These are phyloP conservation scores for Malurus cyaneus DNA, from an alignment of 2,113 vertebrate species.

Conservation along the genomic window DNA sequence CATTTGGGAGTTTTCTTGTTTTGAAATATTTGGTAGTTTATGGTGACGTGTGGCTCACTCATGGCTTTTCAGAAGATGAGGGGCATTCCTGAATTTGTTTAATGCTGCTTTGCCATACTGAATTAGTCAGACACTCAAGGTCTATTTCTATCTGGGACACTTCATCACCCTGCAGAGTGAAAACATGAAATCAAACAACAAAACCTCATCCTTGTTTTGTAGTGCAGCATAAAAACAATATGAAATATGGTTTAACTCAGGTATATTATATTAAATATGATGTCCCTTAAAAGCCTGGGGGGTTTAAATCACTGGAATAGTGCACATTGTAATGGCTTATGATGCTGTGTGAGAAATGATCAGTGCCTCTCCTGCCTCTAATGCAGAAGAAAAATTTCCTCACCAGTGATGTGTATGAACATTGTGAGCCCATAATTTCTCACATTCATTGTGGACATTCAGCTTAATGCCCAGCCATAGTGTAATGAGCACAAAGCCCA, in stretches of 20 bases:
- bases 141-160: neutral
- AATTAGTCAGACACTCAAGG: neutral
- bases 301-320: conserved; percentile 44
- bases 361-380: neutral
- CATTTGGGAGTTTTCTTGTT: neutral
- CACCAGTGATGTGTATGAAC: neutral
- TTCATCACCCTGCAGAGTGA: neutral
- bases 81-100: neutral
- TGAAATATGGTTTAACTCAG: neutral
- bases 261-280: conserved; percentile 15
- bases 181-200: neutral
- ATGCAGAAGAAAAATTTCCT: neutral
- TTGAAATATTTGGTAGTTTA: neutral
- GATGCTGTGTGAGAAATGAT: conserved; percentile 23
- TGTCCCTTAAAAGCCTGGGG: neutral
- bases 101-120: neutral
- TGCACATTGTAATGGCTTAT: neutral
- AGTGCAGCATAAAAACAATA: neutral
- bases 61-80: neutral
- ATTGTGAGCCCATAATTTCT: conserved; percentile 7
- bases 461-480: conserved; percentile 6
- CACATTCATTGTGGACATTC: neutral
- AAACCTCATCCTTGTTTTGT: neutral
- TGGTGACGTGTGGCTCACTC: neutral
- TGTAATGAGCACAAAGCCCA: neutral